These are phyloP conservation scores for Momotus momota DNA, from an alignment of 2,797 vertebrate genomes.

Conservation along the genomic window DNA sequence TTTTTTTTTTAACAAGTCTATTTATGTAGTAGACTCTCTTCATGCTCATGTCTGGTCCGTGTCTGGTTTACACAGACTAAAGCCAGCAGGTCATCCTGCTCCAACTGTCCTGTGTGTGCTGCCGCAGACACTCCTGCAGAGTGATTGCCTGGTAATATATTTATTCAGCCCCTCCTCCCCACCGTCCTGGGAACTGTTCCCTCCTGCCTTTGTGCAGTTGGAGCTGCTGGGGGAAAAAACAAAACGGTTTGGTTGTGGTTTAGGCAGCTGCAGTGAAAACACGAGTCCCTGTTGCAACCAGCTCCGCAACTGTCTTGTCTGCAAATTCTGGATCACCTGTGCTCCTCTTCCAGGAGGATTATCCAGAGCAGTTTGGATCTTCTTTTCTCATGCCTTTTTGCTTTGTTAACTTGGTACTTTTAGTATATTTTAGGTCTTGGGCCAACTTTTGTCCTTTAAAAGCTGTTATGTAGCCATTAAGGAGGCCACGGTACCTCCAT, in stretches of 20 bases:
- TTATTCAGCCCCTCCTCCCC: not conserved
- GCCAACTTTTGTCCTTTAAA: not conserved
- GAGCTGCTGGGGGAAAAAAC: not conserved
- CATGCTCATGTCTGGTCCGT: not conserved
- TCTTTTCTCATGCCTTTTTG: not conserved
- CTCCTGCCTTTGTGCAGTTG: not conserved
- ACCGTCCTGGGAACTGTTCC: not conserved
- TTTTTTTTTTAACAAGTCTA: not conserved
- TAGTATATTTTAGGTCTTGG: not conserved
- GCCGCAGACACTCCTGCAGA: not conserved
- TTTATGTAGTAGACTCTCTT: not conserved
- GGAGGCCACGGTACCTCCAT: not conserved
- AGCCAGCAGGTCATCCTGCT: not conserved
- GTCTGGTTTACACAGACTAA: not conserved
- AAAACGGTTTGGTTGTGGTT: not conserved
- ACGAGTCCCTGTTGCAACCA: not conserved
- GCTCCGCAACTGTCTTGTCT: not conserved
- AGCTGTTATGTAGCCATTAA: not conserved
- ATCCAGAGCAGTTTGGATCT: not conserved
- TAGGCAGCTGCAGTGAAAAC: not conserved
- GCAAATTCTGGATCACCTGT: not conserved
- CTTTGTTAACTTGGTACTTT: not conserved
- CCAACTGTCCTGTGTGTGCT: not conserved
- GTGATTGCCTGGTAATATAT: not conserved
- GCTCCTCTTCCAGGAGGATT: not conserved